phyloP scores from a whole-genome alignment of 2,797 vertebrate genomes.

The Arctocebus calabarensis region DNA sequence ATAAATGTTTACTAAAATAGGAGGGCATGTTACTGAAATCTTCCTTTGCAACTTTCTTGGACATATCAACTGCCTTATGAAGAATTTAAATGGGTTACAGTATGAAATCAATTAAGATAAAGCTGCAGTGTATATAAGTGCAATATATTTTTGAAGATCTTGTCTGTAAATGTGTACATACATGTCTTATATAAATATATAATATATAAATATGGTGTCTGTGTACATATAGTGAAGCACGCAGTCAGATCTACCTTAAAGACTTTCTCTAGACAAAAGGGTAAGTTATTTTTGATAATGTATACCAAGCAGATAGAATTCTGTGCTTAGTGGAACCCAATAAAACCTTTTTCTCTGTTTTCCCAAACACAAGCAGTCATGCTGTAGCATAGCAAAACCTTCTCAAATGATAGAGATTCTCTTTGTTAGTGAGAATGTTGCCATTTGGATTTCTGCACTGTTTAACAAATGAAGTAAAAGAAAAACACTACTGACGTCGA shows the following conservation, averaged over 20 bases:
- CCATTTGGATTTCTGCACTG: not conserved
- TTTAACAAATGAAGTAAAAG: not conserved
- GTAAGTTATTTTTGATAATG: constrained; percentile 73
- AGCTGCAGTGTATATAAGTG: constrained; percentile 88
- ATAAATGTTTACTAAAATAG: constrained; percentile 70
- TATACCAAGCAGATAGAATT: constrained; percentile 37
- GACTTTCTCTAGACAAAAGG: constrained; percentile 72
- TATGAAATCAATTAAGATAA: constrained; percentile 82
- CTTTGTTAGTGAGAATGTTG: not conserved
- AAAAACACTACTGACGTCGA: rapidly evolving
- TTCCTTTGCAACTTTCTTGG: constrained; percentile 57
- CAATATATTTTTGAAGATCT: constrained; percentile 89
- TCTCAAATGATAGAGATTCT: not conserved
- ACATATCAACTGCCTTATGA: constrained; percentile 83
- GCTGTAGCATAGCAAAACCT: not conserved
- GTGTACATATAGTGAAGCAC: constrained; percentile 81
- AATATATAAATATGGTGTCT: constrained; percentile 84
- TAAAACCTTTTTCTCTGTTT: constrained; percentile 36
- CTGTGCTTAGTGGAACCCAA: constrained; percentile 44
- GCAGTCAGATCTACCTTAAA: constrained; percentile 77
- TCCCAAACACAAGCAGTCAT: not conserved
- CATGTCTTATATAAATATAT: constrained; percentile 86
- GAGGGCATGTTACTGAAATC: constrained; percentile 79
- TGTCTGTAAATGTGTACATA: constrained; percentile 90
- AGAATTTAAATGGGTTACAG: constrained; percentile 83